These are phyloP conservation scores for Cotesia congregata DNA, from an alignment of 2,888 invertebrate genomes.

Conservation along the genomic window DNA sequence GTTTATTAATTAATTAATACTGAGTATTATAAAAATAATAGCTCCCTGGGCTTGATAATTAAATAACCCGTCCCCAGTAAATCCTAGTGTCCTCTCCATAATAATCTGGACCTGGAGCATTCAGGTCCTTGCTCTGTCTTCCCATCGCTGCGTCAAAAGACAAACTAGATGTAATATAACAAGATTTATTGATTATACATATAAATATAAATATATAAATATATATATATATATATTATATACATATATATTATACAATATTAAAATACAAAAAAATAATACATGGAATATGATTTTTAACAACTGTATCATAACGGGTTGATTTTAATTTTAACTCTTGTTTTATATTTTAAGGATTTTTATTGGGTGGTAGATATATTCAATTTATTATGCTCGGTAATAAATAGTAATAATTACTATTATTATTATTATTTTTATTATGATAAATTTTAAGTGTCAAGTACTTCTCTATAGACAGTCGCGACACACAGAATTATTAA, in stretches of 20 bases:
- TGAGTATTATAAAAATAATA: constrained; percentile 6
- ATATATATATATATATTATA: constrained; percentile 23
- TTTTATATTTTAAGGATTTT: neutral
- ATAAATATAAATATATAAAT: constrained; percentile 52
- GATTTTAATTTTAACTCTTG: neutral
- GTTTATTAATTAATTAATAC: neutral
- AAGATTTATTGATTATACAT: constrained; percentile 69
- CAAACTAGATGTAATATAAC: constrained; percentile 66
- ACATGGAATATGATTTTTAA: constrained; percentile 33
- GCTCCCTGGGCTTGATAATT: neutral
- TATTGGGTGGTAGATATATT: neutral
- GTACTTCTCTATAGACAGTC: neutral
- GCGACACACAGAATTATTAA: constrained; percentile 23
- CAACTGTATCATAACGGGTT: constrained; percentile 35
- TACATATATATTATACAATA: constrained; percentile 16
- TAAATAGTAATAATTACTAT: too few relatives aligned
- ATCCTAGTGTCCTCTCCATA: constrained; percentile 8
- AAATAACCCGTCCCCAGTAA: constrained; percentile 18
- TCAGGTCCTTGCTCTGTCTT: constrained; percentile 68
- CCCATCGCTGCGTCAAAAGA: constrained; percentile 70
- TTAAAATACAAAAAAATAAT: constrained; percentile 49
- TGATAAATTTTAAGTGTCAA: too few relatives aligned
- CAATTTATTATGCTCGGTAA: constrained; percentile 10
- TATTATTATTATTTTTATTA: too few relatives aligned
- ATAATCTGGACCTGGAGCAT: constrained; percentile 41